Conservation (phyloP, 37 sponge, comb jelly and placozoan species). For the Halichondria panicea region DNA sequence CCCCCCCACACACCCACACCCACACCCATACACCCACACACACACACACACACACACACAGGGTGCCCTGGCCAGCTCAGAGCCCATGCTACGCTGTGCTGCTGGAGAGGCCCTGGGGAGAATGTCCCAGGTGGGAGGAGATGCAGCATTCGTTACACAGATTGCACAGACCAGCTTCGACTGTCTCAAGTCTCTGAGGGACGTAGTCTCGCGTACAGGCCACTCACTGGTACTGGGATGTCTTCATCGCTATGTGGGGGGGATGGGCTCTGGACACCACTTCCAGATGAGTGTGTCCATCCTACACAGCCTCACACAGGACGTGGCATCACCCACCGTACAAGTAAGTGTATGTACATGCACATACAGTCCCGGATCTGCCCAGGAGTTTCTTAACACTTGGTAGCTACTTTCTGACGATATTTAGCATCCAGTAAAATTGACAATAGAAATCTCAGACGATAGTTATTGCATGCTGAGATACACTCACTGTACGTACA, state of each 20-base stretch:
- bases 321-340: conserved; percentile 50
- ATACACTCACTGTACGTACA: no score
- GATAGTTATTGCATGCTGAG: no score
- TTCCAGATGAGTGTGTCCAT: conserved; percentile 76
- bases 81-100: conserved; percentile 87
- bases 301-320: conserved; percentile 78
- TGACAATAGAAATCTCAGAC: no score
- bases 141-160: conserved; percentile 74
- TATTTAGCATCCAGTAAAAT: no score
- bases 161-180: conserved; percentile 86
- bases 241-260: conserved; percentile 93
- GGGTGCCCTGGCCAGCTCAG: conserved; percentile 82
- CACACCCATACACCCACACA: background rate
- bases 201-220: conserved; percentile 76
- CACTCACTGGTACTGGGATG: conserved; percentile 93
- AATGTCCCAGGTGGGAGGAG: conserved; percentile 82
- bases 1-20: background rate
- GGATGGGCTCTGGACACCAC: conserved; percentile 94
- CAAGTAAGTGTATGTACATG: no score
- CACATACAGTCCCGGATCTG: no score
- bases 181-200: conserved; percentile 64
- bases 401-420: no score
- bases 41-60: background rate
- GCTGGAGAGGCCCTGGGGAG: conserved; percentile 93
- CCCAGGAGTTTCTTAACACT: no score